phyloP scores from a whole-genome alignment of 2,888 invertebrate genomes.

The Morpho achilles region DNA sequence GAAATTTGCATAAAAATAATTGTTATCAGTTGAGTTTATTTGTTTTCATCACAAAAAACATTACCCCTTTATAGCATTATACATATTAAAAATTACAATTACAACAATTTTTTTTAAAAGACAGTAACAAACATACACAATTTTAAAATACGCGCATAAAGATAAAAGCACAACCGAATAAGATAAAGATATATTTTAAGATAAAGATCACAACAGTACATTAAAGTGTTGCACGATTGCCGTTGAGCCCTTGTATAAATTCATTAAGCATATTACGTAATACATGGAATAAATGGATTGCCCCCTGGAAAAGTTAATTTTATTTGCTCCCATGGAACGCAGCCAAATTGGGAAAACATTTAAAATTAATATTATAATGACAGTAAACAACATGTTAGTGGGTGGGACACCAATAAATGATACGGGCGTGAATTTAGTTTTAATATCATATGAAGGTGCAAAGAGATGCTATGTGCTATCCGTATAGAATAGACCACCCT shows the following conservation, averaged over 20 bases:
- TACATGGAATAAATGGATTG: neutral
- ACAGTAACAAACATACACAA: conserved; percentile 23
- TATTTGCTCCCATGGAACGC: too few relatives aligned
- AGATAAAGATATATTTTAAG: conserved; percentile 18
- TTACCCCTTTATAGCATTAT: neutral
- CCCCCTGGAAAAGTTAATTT: too few relatives aligned
- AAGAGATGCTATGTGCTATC: too few relatives aligned
- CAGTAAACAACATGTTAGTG: too few relatives aligned
- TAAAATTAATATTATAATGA: too few relatives aligned
- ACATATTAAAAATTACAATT: conserved; percentile 9
- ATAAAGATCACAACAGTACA: conserved; percentile 17
- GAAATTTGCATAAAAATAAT: neutral
- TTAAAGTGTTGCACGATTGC: conserved; percentile 13
- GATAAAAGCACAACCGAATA: conserved; percentile 49
- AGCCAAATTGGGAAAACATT: too few relatives aligned
- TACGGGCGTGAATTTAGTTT: too few relatives aligned
- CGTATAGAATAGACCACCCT: too few relatives aligned
- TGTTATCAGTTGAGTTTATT: neutral
- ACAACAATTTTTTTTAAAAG: conserved; percentile 12
- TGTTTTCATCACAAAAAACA: neutral
- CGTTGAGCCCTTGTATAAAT: conserved; percentile 11
- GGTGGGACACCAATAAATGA: too few relatives aligned
- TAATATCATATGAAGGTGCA: too few relatives aligned
- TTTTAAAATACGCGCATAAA: conserved; percentile 27
- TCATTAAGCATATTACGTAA: conserved; percentile 1